These are phyloP conservation scores for Megalops atlanticus DNA, from an alignment of 2,113 vertebrate species.

Conservation along the genomic window DNA sequence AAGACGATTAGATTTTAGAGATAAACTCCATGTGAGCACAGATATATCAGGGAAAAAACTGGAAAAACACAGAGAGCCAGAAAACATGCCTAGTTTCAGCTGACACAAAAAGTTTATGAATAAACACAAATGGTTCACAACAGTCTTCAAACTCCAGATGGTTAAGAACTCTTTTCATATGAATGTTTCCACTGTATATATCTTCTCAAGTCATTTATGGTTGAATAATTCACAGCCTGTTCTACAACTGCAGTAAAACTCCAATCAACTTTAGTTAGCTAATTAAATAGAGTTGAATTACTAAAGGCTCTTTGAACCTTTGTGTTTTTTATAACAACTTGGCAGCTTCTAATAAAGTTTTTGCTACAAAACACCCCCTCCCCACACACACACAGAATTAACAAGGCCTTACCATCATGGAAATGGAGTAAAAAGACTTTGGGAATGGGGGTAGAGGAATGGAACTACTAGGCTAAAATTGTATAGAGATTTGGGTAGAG, in stretches of 20 bases:
- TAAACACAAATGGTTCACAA: neutral
- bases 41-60: neutral
- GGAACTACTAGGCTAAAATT: no score
- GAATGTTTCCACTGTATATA: conserved; percentile 5
- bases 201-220: neutral
- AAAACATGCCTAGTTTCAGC: neutral
- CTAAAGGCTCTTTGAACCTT: neutral
- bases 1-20: neutral
- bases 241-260: neutral
- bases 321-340: neutral
- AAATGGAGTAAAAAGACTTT: no score
- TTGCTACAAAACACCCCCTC: neutral
- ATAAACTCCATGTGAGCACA: neutral
- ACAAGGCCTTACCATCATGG: no score
- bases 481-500: no score
- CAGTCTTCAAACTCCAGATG: neutral
- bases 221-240: neutral
- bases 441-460: no score
- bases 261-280: neutral
- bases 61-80: neutral
- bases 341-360: neutral
- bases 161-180: neutral
- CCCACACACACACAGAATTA: no score
- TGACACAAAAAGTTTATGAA: neutral
- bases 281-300: neutral